phyloP scores from a whole-genome alignment of 2,888 invertebrate species.

The Drosophila paucipuncta region DNA sequence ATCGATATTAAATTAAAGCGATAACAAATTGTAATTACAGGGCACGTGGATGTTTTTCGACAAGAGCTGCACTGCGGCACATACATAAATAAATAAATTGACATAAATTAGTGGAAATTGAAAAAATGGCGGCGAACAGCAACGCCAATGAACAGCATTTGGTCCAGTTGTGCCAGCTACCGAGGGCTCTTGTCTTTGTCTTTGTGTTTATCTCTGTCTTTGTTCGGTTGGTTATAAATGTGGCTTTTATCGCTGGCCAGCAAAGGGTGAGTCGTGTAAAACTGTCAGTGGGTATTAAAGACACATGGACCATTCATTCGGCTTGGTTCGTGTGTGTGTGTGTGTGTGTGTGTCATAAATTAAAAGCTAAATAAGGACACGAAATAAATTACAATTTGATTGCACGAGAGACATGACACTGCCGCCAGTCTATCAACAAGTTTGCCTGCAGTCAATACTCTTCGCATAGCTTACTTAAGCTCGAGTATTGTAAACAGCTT shows the following conservation, averaged over 20 bases:
- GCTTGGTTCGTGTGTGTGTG: conserved; percentile 15
- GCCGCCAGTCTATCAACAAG: conserved; percentile 42
- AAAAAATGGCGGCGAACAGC: conserved; percentile 53
- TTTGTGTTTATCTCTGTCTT: conserved; percentile 19
- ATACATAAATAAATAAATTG: conserved; percentile 74
- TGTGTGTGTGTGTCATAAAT: conserved; percentile 60
- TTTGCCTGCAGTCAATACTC: conserved; percentile 21
- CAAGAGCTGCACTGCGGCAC: conserved; percentile 37
- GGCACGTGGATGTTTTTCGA: conserved; percentile 52
- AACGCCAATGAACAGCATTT: conserved; percentile 1
- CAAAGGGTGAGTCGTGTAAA: conserved; percentile 55
- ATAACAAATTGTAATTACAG: conserved; percentile 79
- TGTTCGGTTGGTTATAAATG: conserved; percentile 56
- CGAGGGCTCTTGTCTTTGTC: conserved; percentile 23
- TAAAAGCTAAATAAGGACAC: conserved; percentile 73
- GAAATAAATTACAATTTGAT: conserved; percentile 74
- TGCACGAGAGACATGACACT: conserved; percentile 44
- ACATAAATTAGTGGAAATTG: conserved; percentile 79
- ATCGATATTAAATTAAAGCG: conserved; percentile 75
- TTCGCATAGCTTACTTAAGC: neutral
- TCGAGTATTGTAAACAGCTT: neutral
- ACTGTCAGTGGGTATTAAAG: conserved; percentile 61
- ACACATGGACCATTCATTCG: conserved; percentile 34
- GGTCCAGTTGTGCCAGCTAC: conserved; percentile 2
- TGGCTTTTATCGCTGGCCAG: conserved; percentile 44